A percentile compares a stretch with the other conserved stretches of the same genome.
Evolutionary conservation across 2,797 vertebrate species (phyloP).

Genomic region (Xerus rutilus): DNA sequence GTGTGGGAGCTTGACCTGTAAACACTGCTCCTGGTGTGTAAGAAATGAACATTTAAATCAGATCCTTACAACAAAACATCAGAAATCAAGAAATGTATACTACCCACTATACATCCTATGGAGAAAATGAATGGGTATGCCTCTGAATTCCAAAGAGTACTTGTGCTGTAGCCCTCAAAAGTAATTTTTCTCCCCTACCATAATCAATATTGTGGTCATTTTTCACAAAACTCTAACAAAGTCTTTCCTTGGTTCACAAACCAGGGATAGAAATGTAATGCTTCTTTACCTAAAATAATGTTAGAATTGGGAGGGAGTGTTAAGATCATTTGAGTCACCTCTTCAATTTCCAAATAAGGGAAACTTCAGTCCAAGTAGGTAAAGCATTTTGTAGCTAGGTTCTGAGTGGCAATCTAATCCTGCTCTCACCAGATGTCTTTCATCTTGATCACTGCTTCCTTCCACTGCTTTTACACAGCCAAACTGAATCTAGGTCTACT

Average conservation of each 20-base stretch:
- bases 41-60: conserved; percentile 69
- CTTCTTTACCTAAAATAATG: neutral
- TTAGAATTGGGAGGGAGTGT: neutral
- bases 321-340: neutral
- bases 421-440: neutral
- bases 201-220: neutral
- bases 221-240: neutral
- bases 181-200: neutral
- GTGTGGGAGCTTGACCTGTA: conserved; percentile 46
- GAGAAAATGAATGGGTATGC: neutral
- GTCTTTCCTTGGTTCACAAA: neutral
- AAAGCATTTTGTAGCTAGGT: neutral
- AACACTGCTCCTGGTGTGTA: conserved; percentile 42
- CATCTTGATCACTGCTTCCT: too few relatives aligned
- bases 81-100: conserved; percentile 46
- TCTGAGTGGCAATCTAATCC: neutral
- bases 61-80: conserved; percentile 63
- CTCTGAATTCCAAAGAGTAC: conserved; percentile 17
- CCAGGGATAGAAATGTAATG: neutral
- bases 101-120: neutral
- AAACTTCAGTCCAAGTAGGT: neutral
- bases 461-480: too few relatives aligned
- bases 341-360: conserved; percentile 13
- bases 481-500: too few relatives aligned
- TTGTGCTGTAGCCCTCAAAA: neutral